Evolutionary conservation across 2,888 invertebrate genomes (phyloP).

Genomic region (Folsomia candida): DNA sequence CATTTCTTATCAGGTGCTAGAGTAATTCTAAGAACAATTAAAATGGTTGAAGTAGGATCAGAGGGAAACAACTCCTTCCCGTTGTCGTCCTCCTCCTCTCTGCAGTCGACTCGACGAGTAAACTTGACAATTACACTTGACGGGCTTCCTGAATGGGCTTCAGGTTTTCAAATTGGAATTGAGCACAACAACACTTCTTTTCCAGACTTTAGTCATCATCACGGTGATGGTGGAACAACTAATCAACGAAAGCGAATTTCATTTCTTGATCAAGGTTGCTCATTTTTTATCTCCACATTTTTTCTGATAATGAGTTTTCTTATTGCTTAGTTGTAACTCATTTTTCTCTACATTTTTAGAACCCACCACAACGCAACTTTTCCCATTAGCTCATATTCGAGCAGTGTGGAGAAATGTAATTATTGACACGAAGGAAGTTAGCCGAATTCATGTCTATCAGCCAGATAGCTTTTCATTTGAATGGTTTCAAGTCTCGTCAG

Average conservation of each 20-base stretch:
- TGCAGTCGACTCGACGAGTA: too few relatives aligned
- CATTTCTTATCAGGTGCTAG: slow-evolving; percentile 11
- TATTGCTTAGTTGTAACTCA: not conserved
- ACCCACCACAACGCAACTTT: slow-evolving; percentile 18
- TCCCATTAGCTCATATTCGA: slow-evolving; percentile 32
- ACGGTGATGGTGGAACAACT: too few relatives aligned
- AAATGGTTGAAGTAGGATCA: not conserved
- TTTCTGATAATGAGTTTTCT: too few relatives aligned
- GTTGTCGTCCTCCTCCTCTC: too few relatives aligned
- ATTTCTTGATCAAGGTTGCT: too few relatives aligned
- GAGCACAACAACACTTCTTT: too few relatives aligned
- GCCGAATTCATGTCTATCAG: slow-evolving; percentile 30
- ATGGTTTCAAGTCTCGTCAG: not conserved
- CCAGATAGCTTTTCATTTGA: slow-evolving; percentile 23
- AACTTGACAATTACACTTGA: slow-evolving; percentile 35
- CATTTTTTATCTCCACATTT: too few relatives aligned
- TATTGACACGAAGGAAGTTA: slow-evolving; percentile 22
- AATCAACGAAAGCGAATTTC: too few relatives aligned
- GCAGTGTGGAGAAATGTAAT: slow-evolving; percentile 32
- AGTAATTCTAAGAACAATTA: not conserved
- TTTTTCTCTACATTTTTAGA: slow-evolving; percentile 16
- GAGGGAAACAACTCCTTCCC: too few relatives aligned
- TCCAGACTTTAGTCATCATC: too few relatives aligned
- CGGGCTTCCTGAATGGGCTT: slow-evolving; percentile 36
- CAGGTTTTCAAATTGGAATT: slow-evolving; percentile 23